Evolutionary conservation across 53 echinoderm and acorn worm genomes (phyloP), one percentile per base, ranked within the genome.

Genomic region (Pentamera pediparva): DNA sequence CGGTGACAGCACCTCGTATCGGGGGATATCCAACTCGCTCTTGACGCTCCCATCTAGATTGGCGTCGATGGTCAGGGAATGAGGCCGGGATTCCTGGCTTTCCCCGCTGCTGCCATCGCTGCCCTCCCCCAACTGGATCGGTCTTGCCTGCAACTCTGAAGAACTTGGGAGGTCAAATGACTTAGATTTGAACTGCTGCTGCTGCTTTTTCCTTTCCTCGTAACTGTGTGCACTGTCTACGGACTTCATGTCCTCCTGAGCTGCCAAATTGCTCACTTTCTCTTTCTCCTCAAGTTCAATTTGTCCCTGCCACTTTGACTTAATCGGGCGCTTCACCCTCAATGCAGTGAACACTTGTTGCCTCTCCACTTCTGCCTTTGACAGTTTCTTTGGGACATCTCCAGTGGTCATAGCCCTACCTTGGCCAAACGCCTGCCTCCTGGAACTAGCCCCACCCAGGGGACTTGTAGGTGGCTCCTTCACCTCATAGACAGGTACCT

Each of bases 291-390:
- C 61, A 28, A 38, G 61, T 52, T 76, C 80, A 8, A 59, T 70
- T 22, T 84, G 79, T 2, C 82, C 82, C 48, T 79, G 82, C 90
- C 90, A 89, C 38, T 70, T 85, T 35, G 60, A 55, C 53, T 79
- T 85, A 31, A 63, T 62, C 43, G 78, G 78, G 26, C 84, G 37
- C 55, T 78, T 78, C 19, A 84, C 84, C 65, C 76, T 84, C 78
- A 84, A 32, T 37, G 84, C 72, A 13, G 70, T 70, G 37, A 84
- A 20, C 26, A 84, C 62, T 13, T 78, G 40, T 54, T 59, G 78
- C 32, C 84, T 50, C 53, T 84, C 84, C 40, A 40, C 51, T 45
- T 84, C 84, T 35, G 78, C 59, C 64, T 78, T 70, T 32, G 62
- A 58, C 18, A 63, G 29, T 17, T 62, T 84, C 55, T 84, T 35